A percentile compares a stretch with the other conserved stretches of the same genome.
These are phyloP conservation scores for Perdix hodgsoniae DNA, from an alignment of 2,797 vertebrate species.

Conservation along the genomic window DNA sequence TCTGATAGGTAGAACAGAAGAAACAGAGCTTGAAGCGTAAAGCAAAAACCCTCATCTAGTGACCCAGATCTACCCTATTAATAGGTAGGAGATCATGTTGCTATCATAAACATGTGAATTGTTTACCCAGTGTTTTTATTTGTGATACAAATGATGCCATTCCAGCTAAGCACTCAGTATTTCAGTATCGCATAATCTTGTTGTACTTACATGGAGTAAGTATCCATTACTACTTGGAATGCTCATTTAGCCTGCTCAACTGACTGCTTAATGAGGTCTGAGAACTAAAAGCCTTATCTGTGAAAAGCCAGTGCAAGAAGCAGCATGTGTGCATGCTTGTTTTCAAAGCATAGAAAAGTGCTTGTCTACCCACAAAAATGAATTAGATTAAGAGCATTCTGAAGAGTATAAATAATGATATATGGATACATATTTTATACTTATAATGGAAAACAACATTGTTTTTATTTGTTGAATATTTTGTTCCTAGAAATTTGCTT, in stretches of 20 bases:
- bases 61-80: not conserved
- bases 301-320: not conserved
- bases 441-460: not conserved
- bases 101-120: not conserved
- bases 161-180: not conserved
- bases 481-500: not conserved
- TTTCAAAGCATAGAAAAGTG: not conserved
- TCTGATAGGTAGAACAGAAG: fast-evolving
- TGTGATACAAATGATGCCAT: conserved; percentile 1
- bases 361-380: not conserved
- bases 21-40: not conserved
- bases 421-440: not conserved
- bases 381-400: not conserved
- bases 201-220: conserved; percentile 54
- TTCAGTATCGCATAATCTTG: conserved; percentile 52
- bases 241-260: conserved; percentile 63
- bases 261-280: conserved; percentile 64
- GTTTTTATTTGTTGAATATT: not conserved
- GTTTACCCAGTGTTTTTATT: not conserved
- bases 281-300: conserved; percentile 24
- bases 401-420: not conserved
- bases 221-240: conserved; percentile 61
- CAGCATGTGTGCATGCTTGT: not conserved
- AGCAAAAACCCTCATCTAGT: not conserved
- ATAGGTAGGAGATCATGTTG: not conserved